Evolutionary conservation across 2,888 invertebrate species (phyloP).

Genomic region (Limenitis camilla): DNA sequence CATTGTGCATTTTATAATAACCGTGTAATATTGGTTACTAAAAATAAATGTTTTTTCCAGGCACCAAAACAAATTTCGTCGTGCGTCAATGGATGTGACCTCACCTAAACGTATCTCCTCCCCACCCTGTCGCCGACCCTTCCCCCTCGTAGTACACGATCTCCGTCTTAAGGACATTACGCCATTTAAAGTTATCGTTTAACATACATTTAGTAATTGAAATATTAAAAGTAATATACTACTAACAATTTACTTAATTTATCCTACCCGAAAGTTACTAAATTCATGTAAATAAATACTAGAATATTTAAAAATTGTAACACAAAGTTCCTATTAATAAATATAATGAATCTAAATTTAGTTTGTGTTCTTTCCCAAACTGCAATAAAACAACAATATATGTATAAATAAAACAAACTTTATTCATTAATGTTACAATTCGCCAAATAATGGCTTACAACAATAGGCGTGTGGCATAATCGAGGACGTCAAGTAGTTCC

Average conservation of each 20-base stretch:
- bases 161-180: constrained; percentile 38
- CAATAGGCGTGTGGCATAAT: constrained; percentile 29
- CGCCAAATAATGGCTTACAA: constrained; percentile 42
- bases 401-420: constrained; percentile 66
- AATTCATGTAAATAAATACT: too few species aligned
- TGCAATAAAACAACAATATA: constrained; percentile 24
- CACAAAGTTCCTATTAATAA: neutral
- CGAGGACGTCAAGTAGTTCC: too few species aligned
- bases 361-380: neutral
- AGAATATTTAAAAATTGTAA: neutral
- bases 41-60: too few species aligned
- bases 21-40: too few species aligned
- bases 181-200: constrained; percentile 15
- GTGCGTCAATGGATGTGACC: constrained; percentile 35
- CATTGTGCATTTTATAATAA: too few species aligned
- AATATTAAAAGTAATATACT: too few species aligned
- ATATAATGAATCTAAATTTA: neutral
- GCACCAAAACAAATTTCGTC: constrained; percentile 31
- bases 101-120: constrained; percentile 24
- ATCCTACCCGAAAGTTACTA: too few species aligned
- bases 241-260: too few species aligned
- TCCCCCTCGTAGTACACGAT: constrained; percentile 59
- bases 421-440: constrained; percentile 51
- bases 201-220: too few species aligned
- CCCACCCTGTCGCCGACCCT: constrained; percentile 55